Evolutionary conservation across 2,113 vertebrate genomes (phyloP).

Genomic region (Centropus unirufus): DNA sequence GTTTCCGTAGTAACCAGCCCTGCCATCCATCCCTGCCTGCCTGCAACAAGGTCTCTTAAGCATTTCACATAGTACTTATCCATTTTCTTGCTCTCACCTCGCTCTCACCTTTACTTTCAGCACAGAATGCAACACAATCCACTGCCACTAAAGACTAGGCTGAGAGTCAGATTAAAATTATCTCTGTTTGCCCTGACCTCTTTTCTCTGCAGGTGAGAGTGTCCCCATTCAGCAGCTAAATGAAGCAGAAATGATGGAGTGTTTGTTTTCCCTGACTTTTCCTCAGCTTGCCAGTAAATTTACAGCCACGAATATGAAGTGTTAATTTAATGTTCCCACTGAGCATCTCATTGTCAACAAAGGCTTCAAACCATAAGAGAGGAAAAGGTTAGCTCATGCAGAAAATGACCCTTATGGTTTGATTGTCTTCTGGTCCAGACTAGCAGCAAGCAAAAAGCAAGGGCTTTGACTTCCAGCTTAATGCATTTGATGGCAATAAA

Average conservation of each 20-base stretch:
- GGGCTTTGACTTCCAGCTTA: slow-evolving; percentile 69
- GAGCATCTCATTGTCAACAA: slow-evolving; percentile 84
- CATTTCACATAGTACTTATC: slow-evolving; percentile 50
- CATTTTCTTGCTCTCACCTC: slow-evolving; percentile 73
- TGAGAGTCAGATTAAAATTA: slow-evolving; percentile 78
- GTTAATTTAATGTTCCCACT: slow-evolving; percentile 89
- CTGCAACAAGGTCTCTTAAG: slow-evolving; percentile 29
- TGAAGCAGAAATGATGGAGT: slow-evolving; percentile 89
- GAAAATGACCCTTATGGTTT: slow-evolving; percentile 92
- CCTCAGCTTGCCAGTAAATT: slow-evolving; percentile 82
- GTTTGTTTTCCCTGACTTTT: slow-evolving; percentile 88
- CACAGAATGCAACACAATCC: slow-evolving; percentile 73
- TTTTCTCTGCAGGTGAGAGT: slow-evolving; percentile 86
- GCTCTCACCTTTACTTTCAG: slow-evolving; percentile 73
- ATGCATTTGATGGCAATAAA: slow-evolving; percentile 80
- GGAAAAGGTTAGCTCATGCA: slow-evolving; percentile 87
- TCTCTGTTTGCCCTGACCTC: slow-evolving; percentile 74
- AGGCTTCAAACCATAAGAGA: slow-evolving; percentile 79
- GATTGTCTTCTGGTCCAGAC: slow-evolving; percentile 84
- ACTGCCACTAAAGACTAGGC: slow-evolving; percentile 71
- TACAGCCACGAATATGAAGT: slow-evolving; percentile 83
- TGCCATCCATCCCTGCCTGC: not conserved
- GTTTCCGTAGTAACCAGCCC: slow-evolving; percentile 43
- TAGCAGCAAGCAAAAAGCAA: slow-evolving; percentile 80
- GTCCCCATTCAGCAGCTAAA: slow-evolving; percentile 81